Evolutionary conservation across 2,113 vertebrate genomes (phyloP), one percentile per base, ranked within the genome.

Genomic region (Myiozetetes cayanensis): DNA sequence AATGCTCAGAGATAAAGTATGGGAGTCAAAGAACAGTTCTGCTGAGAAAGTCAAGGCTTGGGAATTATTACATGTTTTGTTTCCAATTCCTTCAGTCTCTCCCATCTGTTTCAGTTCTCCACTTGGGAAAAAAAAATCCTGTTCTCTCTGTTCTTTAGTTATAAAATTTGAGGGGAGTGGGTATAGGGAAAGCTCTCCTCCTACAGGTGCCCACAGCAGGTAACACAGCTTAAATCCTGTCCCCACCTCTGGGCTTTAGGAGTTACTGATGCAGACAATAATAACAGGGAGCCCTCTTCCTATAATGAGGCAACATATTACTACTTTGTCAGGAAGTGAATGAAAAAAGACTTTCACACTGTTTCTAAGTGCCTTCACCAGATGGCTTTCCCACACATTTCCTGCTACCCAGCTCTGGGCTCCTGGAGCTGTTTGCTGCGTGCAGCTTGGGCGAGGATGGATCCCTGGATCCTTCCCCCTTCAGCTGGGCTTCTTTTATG

Each of bases 351-450:
- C 37, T 95, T 96, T 85, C 68, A 89, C 49, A 19, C 88, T 90
- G 78, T 93, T 91, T 85, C 87, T 67, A 41, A 94, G 89, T 55
- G 78, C 59, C 87, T 96, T 95, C 67, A 79, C 47, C 94, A 97
- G 96, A 97, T 97, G 96, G 96, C 80, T 96, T 96, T 96, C 96
- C 96, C 96, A 96, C 96, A 96, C 96, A 92, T 74, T 96, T 97
- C 96, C 96, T 96, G 93, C 90, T 61, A 63, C 50, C 74, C 63
- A 50, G 90, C 91, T 87, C 89, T 79, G 84, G 87, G 85, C 93
- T 96, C 41, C 93, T 74, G 79, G 28, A 94, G 85, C 93, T 91
- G 80, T 82, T 95, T 88, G 85, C 88, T 90, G 49, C 41, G 0
- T 81, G 49, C 24, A 78, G 44, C 52, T 87, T 53, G 56, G 73